phyloP scores from a whole-genome alignment of 2,888 invertebrate species.

The Meiosimyza decipiens region DNA sequence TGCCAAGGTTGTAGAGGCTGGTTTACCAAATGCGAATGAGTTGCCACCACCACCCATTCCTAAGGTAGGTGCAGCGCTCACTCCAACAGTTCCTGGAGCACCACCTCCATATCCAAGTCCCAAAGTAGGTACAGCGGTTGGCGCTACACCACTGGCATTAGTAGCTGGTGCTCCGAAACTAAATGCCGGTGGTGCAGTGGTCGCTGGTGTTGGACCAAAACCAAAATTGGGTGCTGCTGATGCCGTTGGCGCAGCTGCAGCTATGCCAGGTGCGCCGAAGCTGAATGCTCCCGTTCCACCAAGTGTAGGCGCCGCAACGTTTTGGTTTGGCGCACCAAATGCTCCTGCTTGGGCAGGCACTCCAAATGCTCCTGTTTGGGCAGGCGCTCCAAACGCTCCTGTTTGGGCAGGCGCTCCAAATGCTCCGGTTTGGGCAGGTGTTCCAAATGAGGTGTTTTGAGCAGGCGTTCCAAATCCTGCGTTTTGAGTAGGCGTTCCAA shows the following conservation, averaged over 20 bases:
- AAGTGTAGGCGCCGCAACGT: slow-evolving; percentile 45
- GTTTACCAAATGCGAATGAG: slow-evolving; percentile 55
- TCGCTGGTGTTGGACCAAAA: slow-evolving; percentile 45
- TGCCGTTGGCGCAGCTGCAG: slow-evolving; percentile 30
- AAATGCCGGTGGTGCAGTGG: slow-evolving; percentile 44
- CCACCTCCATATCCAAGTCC: not conserved
- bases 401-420: slow-evolving; percentile 48
- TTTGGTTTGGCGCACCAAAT: slow-evolving; percentile 1
- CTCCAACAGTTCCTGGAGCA: not conserved
- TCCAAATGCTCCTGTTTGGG: slow-evolving; percentile 24
- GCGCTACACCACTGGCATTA: slow-evolving; percentile 20
- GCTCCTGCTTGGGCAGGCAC: not conserved
- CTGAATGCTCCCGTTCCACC: slow-evolving; percentile 37
- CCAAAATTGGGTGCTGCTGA: slow-evolving; percentile 46
- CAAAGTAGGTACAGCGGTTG: slow-evolving; percentile 43
- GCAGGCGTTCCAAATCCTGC: slow-evolving; percentile 35
- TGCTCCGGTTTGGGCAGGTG: slow-evolving; percentile 43
- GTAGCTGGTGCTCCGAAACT: slow-evolving; percentile 47
- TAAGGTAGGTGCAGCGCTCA: slow-evolving; percentile 45
- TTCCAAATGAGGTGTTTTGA: slow-evolving; percentile 31
- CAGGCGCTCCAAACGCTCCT: slow-evolving; percentile 49
- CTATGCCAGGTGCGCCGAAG: slow-evolving; percentile 34
- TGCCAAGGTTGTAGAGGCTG: slow-evolving; percentile 55
- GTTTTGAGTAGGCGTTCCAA: slow-evolving; percentile 27
- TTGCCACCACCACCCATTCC: slow-evolving; percentile 45